Base-by-base conservation (phyloP, 1,140 invertebrate species). In the Pteromalus puparum region DNA sequence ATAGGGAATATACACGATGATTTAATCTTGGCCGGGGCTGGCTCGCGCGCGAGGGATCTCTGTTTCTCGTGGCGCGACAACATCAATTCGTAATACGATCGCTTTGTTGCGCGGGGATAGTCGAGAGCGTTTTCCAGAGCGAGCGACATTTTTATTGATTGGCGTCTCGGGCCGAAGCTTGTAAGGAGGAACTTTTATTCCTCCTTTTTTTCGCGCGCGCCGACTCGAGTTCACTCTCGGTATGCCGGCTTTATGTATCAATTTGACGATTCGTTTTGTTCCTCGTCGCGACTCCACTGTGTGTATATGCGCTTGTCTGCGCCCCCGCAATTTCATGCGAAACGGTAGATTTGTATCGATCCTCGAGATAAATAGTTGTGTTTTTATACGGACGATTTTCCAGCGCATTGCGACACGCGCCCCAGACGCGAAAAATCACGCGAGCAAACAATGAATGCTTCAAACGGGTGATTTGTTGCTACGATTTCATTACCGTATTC, bases 71-170 rank as follows among this genome's bases (percentile, higher is more conserved):
- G 15, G 13, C 38, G 74, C 67, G 46, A 72, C 80, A 73, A 73
- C 74, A 85, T 85, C 65, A 73, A 82, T 85, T 82, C 79, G 84
- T 78, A 85, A 85, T 68, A 78, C 65, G 84, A 85, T 85, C 79
- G 81, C 24, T 81, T 81, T 81, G 38, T 48, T n/a, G 38, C 13
- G 13, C 48, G 48, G 18, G 1, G 48, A 53, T 53, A 42, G 61
- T 10, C 26, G 34, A 15, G 13, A 24, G 12, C 34, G 30, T 46
- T 80, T 73, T 30, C 12, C 72, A 24, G n/a, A 21, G 13, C 9
- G 15, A 82, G 30, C 21, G 73, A 73, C 48, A 76, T 81, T 84
- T 84, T 81, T 81, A 76, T 84, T 21, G 34, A 74, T 79, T 28
- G 67, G 46, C 26, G 24, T 21, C 34, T 70, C 68, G 24, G 3